These are phyloP conservation scores for Platorchestia sp. DNA, from an alignment of 1,140 invertebrate genomes.

Conservation along the genomic window DNA sequence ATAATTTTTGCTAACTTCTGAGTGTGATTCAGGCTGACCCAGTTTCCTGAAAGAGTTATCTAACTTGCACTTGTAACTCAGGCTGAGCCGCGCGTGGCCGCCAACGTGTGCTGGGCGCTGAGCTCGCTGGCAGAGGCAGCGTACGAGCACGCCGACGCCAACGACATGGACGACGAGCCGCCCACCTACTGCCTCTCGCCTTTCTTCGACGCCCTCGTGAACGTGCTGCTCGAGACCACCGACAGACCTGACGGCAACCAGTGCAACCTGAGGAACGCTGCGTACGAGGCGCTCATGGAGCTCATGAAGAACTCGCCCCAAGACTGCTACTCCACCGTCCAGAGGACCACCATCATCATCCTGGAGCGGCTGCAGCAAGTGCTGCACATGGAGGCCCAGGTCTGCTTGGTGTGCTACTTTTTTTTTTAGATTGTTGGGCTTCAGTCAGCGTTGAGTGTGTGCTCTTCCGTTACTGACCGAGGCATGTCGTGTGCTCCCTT, in stretches of 20 bases:
- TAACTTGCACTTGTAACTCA: too few relatives aligned
- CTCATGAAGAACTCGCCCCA: constrained; percentile 99
- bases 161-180: constrained; percentile 77
- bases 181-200: constrained; percentile 93
- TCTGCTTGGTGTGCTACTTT: constrained; percentile 70
- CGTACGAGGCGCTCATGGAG: constrained; percentile 99
- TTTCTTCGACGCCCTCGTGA: constrained; percentile 94
- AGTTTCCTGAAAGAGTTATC: too few relatives aligned
- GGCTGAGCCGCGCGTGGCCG: constrained; percentile 94
- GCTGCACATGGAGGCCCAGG: constrained; percentile 90
- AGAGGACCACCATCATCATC: constrained; percentile 96
- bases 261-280: constrained; percentile 94
- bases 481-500: background rate
- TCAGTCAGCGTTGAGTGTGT: too few relatives aligned
- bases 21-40: too few relatives aligned
- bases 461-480: background rate
- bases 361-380: constrained; percentile 93
- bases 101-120: constrained; percentile 99
- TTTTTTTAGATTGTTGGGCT: too few relatives aligned
- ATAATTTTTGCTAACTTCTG: too few relatives aligned
- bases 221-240: constrained; percentile 92
- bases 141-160: constrained; percentile 84
- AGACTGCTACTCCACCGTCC: constrained; percentile 97
- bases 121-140: constrained; percentile 97
- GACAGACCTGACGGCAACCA: constrained; percentile 84